Evolutionary conservation across 1,140 invertebrate species (phyloP).

Genomic region (Drosophila erecta): DNA sequence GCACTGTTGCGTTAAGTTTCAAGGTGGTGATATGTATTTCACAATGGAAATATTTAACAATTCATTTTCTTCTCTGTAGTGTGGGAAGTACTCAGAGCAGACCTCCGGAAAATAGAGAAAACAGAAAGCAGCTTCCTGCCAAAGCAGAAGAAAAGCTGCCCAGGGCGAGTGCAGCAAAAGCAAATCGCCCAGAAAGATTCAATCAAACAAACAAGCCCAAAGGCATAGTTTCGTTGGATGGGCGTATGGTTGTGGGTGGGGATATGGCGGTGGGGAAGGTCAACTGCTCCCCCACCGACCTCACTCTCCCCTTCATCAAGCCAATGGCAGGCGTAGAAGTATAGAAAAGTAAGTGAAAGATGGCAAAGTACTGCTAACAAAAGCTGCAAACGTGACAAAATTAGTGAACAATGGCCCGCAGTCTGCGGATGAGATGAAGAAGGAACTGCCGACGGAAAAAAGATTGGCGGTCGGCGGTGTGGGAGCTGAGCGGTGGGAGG

Average conservation of each 20-base stretch:
- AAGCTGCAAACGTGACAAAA: slow-evolving; percentile 83
- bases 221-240: slow-evolving; percentile 26
- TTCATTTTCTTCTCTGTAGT: background rate
- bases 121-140: slow-evolving; percentile 18
- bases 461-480: slow-evolving; percentile 8
- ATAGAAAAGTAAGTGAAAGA: slow-evolving; percentile 60
- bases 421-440: slow-evolving; percentile 50
- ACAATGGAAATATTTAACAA: background rate
- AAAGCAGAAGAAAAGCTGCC: slow-evolving; percentile 23
- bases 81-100: slow-evolving; percentile 18
- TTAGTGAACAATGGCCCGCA: slow-evolving; percentile 76
- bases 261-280: slow-evolving; percentile 17
- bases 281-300: background rate
- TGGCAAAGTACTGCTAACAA: slow-evolving; percentile 65
- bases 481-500: background rate
- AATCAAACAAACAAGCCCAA: slow-evolving; percentile 44
- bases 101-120: slow-evolving; percentile 11
- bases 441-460: slow-evolving; percentile 41
- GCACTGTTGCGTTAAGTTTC: background rate
- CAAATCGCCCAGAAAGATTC: slow-evolving; percentile 68
- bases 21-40: background rate
- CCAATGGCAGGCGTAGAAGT: slow-evolving; percentile 33
- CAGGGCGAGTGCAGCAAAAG: slow-evolving; percentile 33
- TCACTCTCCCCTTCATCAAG: slow-evolving; percentile 14
- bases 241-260: background rate